Evolutionary conservation across 2,797 vertebrate species (phyloP).

Genomic region (Lagodon rhomboides): DNA sequence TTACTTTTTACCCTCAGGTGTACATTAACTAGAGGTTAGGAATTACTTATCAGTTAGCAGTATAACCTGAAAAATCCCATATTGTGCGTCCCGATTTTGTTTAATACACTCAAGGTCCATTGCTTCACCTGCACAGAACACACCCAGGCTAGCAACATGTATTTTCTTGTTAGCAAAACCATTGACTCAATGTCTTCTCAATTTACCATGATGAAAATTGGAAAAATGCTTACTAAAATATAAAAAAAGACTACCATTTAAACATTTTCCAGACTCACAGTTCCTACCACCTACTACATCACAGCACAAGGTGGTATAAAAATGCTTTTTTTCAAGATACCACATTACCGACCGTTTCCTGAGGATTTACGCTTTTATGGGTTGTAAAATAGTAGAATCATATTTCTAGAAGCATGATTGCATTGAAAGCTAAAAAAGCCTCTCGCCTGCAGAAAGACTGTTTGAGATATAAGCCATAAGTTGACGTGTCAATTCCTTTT

Average conservation of each 20-base stretch:
- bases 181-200: neutral
- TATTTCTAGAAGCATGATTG: neutral
- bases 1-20: too few species aligned
- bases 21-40: too few species aligned
- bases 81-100: too few species aligned
- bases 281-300: neutral
- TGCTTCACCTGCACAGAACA: too few species aligned
- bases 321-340: neutral
- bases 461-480: too few species aligned
- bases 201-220: neutral
- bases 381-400: neutral
- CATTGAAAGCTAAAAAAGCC: neutral
- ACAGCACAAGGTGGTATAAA: neutral
- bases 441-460: neutral
- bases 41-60: too few species aligned
- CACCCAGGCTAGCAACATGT: too few species aligned
- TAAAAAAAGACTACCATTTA: neutral
- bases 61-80: too few species aligned
- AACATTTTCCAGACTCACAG: neutral
- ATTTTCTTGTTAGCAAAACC: neutral
- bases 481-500: neutral
- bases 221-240: neutral
- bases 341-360: neutral
- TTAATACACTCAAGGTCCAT: too few species aligned
- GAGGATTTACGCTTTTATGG: neutral